Evolutionary conservation across 2,888 invertebrate species (phyloP), one percentile per base, ranked within the genome.

Genomic region (Dyspetes luteomarginatus): DNA sequence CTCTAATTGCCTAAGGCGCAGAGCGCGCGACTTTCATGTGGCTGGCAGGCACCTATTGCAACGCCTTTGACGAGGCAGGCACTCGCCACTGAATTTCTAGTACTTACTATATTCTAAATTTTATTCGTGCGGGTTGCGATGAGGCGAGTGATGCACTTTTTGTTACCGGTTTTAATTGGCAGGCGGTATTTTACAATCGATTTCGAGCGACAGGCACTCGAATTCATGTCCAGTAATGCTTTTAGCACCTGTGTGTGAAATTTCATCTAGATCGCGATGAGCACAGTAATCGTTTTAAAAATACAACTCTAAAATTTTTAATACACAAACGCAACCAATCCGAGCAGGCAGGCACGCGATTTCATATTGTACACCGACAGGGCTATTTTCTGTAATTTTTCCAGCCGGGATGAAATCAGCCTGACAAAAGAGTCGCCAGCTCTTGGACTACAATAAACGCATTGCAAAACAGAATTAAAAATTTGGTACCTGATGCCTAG

Each of bases 181-280:
- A 17, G 48, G 48, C 19, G 48, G 2, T 48, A 48, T 17, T 48
- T 48, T 15, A 17, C 48, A 48, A 17, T 19, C 17, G 17, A 48
- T 48, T 48, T 48, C 48, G 48, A 48, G 48, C 19, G 48, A 3
- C 48, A 48, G 48, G 48, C 48, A 48, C 17, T 48, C 48, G 48
- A 48, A 48, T 48, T 48, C 48, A 17, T 48, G 12, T 58, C 3
- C n/a, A 36, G 58, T 4, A 36, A 15, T 58, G 36, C 15, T 24
- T 58, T 58, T 36, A 58, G 36, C 36, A 58, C 58, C 58, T 58
- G 58, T 48, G 17, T 48, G 48, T 17, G 17, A 48, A 48, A 48
- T 48, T 48, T 48, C 19, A 48, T 48, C 17, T 7, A 17, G 48
- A 17, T 48, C 17, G 17, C 19, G 48, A 48, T 48, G 17, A 17